A percentile compares a stretch with the other conserved stretches of the same genome.
phyloP scores from a whole-genome alignment of 2,888 invertebrate genomes.

The Zele albiditarsus region DNA sequence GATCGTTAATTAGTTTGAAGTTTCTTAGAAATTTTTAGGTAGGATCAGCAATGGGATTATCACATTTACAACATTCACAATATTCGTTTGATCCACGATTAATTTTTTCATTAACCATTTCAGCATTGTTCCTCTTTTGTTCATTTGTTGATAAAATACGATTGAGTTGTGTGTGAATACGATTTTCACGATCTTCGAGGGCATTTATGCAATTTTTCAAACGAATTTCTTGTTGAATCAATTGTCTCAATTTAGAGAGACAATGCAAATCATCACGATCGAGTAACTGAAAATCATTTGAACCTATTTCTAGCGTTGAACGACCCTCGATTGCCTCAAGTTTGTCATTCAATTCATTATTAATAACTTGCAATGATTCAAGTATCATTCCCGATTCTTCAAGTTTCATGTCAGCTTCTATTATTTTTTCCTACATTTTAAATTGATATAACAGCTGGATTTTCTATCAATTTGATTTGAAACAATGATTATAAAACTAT shows the following conservation, averaged over 20 bases:
- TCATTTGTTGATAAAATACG: slow-evolving; percentile 55
- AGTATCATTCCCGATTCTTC: slow-evolving; percentile 64
- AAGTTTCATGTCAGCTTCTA: slow-evolving; percentile 62
- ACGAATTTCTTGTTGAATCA: slow-evolving; percentile 61
- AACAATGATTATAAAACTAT: slow-evolving; percentile 28
- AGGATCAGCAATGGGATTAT: not conserved
- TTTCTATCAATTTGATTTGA: not conserved
- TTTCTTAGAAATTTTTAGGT: no score
- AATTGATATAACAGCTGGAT: not conserved
- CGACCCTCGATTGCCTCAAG: slow-evolving; percentile 36
- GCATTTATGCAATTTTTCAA: slow-evolving; percentile 62
- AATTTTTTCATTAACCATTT: slow-evolving; percentile 2
- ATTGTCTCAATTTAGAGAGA: slow-evolving; percentile 59
- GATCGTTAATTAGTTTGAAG: no score
- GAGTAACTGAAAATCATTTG: slow-evolving; percentile 60
- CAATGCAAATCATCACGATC: slow-evolving; percentile 64
- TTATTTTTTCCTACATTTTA: slow-evolving; percentile 63
- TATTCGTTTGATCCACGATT: slow-evolving; percentile 56
- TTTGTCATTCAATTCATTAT: slow-evolving; percentile 58
- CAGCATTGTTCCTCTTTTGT: not conserved
- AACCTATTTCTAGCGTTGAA: slow-evolving; percentile 52
- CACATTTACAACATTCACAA: slow-evolving; percentile 56
- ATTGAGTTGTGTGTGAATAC: slow-evolving; percentile 60
- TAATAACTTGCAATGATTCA: slow-evolving; percentile 59
- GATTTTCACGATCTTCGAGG: slow-evolving; percentile 60